Evolutionary conservation across 2,888 invertebrate genomes (phyloP).

Genomic region (Panorpa germanica): DNA sequence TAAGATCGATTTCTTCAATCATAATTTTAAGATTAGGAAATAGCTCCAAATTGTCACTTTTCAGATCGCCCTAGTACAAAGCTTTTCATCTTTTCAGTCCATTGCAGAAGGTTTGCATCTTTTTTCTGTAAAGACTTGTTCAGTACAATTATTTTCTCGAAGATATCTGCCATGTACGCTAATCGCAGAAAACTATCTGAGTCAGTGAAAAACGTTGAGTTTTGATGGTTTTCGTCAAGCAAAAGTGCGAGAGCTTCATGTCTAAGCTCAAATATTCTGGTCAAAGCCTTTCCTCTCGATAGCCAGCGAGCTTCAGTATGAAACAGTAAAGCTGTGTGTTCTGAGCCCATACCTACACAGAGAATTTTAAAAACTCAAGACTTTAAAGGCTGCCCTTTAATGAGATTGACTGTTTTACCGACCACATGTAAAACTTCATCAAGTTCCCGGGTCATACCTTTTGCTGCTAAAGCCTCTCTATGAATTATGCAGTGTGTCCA

Average conservation of each 20-base stretch:
- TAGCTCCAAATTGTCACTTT: no score
- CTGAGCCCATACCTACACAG: conserved; percentile 13
- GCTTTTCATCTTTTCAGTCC: no score
- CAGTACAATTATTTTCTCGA: conserved; percentile 12
- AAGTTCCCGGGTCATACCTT: conserved; percentile 11
- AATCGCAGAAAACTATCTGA: conserved; percentile 10
- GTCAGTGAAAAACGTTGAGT: no score
- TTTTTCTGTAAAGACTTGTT: conserved; percentile 9
- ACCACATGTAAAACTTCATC: conserved; percentile 11
- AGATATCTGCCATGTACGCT: conserved; percentile 12
- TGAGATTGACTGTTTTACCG: conserved; percentile 11
- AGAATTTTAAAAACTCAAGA: conserved; percentile 12
- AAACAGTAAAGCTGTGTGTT: conserved; percentile 11
- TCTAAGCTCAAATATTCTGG: conserved; percentile 12
- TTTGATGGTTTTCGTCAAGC: no score
- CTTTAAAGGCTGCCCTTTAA: conserved; percentile 11
- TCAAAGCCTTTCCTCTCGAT: conserved; percentile 12
- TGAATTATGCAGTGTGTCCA: conserved; percentile 12
- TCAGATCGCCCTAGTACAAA: no score
- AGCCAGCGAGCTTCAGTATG: conserved; percentile 12
- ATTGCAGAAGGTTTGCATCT: no score
- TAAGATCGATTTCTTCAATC: no score
- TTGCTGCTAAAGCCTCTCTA: conserved; percentile 12
- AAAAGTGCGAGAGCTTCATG: conserved; percentile 12
- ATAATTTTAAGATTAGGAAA: no score